Base-by-base conservation (phyloP, 2,113 vertebrate species). In the Kryptolebias marmoratus region DNA sequence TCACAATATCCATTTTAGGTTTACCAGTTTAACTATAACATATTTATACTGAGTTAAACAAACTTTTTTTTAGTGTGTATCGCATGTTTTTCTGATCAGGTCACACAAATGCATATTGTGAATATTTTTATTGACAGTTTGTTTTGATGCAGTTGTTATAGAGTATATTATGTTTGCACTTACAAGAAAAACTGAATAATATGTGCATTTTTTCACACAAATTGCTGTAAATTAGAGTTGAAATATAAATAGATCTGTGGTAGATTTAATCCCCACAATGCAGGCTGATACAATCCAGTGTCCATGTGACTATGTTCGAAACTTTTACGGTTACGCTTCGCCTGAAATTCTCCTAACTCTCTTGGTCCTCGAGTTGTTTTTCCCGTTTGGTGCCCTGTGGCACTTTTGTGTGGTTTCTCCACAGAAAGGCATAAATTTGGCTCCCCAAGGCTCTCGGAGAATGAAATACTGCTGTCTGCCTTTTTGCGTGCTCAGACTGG, bases 341-440 rank as follows among this genome's bases (percentile, higher is more conserved):
- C 62, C 75, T 79, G 59, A 76, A 80, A 77, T 79, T 66, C 67
- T 82, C 64, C 58, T 53, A 22, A 75, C 78, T 77, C 57, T 73
- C 80, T 90, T 78, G 76, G 84, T 92, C 75, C 32, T 28, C 1
- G 1, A 91, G 84, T 90, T 87, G 87, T 89, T 91, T 92, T 92
- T 90, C 89, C 59, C 73, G 68, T 90, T 90, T 85, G 71, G 75
- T 84, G 82, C 88, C 89, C 89, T 83, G 71, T 87, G 84, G 90
- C 88, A 75, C 88, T 92, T 92, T 85, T 72, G 15, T 87, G 88
- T 80, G 88, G 85, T 87, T 89, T 84, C 80, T 84, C 66, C 3
- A 63, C 47, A 86, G 80, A 89, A 73, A 89, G 54, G 75, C 77
- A 82, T 85, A 86, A 80, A 89, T 86, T 76, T 76, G 77, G 27